A percentile compares a stretch with the other conserved stretches of the same genome.
These are phyloP conservation scores for Drosophila affinis DNA, from an alignment of 2,888 invertebrate species.

Conservation along the genomic window DNA sequence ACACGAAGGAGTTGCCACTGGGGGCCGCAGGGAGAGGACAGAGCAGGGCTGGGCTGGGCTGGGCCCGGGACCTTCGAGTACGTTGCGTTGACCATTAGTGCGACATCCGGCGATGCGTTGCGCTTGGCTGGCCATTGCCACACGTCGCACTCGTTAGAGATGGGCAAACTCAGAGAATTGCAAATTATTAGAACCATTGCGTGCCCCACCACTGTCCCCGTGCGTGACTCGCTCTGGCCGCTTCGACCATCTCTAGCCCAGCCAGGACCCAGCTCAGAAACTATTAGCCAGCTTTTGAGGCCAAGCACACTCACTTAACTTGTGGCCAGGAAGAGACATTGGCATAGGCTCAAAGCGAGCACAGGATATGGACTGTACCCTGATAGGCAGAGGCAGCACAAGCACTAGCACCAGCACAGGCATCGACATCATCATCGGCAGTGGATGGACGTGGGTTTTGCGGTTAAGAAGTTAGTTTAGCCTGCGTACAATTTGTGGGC, in stretches of 20 bases:
- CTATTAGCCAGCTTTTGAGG: conserved; percentile 68
- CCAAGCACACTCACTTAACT: conserved; percentile 62
- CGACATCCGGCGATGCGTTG: conserved; percentile 82
- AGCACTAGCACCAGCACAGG: conserved; percentile 13
- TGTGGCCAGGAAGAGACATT: conserved; percentile 61
- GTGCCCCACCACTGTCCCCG: neutral
- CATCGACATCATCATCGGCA: conserved; percentile 48
- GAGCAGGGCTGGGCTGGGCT: conserved; percentile 5
- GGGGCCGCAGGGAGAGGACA: conserved; percentile 7
- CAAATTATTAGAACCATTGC: neutral
- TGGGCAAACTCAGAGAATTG: conserved; percentile 8
- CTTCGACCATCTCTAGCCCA: conserved; percentile 18
- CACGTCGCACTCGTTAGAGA: conserved; percentile 49
- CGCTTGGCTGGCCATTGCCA: conserved; percentile 52
- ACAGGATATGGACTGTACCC: conserved; percentile 15
- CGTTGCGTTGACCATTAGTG: conserved; percentile 81
- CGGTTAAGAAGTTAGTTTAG: conserved; percentile 77
- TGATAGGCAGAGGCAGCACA: neutral
- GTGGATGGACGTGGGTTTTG: conserved; percentile 55
- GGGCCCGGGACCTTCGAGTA: conserved; percentile 36
- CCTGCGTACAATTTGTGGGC: conserved; percentile 77
- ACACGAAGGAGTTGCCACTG: conserved; percentile 1
- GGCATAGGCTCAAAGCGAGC: conserved; percentile 33
- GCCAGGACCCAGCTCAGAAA: conserved; percentile 41
- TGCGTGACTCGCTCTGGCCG: neutral